phyloP scores from a whole-genome alignment of 2,797 vertebrate species.

The Neosilurus hyrtlii region DNA sequence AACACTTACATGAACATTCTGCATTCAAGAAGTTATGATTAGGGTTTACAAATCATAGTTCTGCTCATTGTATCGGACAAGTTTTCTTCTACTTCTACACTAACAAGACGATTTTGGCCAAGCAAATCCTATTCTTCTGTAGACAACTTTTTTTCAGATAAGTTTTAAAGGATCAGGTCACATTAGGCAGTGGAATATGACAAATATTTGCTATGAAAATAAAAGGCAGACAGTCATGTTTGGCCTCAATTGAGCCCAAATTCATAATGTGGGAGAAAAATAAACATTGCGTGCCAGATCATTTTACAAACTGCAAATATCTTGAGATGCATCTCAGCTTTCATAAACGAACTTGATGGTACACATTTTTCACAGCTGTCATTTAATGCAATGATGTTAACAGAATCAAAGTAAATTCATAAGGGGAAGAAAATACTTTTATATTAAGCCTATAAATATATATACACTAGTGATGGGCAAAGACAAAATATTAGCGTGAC shows the following conservation, averaged over 20 bases:
- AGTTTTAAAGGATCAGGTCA: neutral
- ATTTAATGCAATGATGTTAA: neutral
- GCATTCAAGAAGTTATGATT: neutral
- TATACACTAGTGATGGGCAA: neutral
- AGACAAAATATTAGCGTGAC: neutral
- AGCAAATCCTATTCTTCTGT: conserved; percentile 11
- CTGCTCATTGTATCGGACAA: neutral
- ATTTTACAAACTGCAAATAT: conserved; percentile 22
- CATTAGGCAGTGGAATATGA: conserved; percentile 31
- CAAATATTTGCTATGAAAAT: conserved; percentile 57
- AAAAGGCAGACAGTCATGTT: conserved; percentile 33
- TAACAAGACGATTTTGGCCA: neutral
- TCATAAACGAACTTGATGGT: neutral
- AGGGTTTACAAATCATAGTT: neutral
- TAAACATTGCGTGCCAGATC: conserved; percentile 41
- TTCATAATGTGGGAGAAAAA: conserved; percentile 41
- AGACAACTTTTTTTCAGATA: conserved; percentile 9
- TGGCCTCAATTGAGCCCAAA: conserved; percentile 43
- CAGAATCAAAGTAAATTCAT: neutral
- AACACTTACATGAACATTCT: neutral
- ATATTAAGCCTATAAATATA: neutral
- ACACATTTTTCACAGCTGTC: neutral
- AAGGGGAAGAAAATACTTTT: neutral
- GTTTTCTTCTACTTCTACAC: neutral
- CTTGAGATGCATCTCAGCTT: conserved; percentile 6